Evolutionary conservation across 1,140 invertebrate genomes (phyloP), one percentile per base, ranked within the genome.

Genomic region (Charaxes varanes): DNA sequence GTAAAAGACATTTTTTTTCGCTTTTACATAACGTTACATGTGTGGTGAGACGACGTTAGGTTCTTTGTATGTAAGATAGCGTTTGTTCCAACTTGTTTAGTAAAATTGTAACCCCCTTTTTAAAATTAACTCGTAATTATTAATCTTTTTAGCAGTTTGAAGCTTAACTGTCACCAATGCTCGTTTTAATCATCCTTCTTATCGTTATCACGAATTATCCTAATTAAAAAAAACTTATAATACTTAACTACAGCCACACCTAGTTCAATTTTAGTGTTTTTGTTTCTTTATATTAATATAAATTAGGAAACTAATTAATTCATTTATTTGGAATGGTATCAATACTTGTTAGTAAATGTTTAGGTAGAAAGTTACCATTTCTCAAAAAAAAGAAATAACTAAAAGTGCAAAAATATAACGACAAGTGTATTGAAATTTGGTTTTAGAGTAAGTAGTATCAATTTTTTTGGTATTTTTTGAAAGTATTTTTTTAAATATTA

Each of bases 21-120:
- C 40, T 59, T 49, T 52, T 38, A 61, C 22, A 61, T 55, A 76
- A 79, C 69, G 78, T 80, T 82, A 82, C 78, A 82, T 82, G 78
- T 82, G 78, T 82, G 78, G 78, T 82, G 78, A 82, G 78, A 82
- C 78, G 74, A 78, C 69, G 71, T 73, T 74, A 77, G 73, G 64
- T 64, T 64, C 53, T 68, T 61, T 48, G 33, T 35, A 30, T 34
- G 30, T 62, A 67, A 70, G 62, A 65, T 68, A 57, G 60, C 17
- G 59, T 54, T 60, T 27, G 54, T 67, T 77, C 72, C 62, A 59
- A 59, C 62, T 72, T 78, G 65, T 60, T 49, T 41, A 34, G 14
- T 24, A 26, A 16, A 32, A 38, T 19, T 21, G 28, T 44, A 40
- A 17, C n/a, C n/a, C n/a, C n/a, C n/a, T 48, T 38, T 16, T 27